Conservation (phyloP, 64 coral and sea anemone species). For the Montipora cactus region DNA sequence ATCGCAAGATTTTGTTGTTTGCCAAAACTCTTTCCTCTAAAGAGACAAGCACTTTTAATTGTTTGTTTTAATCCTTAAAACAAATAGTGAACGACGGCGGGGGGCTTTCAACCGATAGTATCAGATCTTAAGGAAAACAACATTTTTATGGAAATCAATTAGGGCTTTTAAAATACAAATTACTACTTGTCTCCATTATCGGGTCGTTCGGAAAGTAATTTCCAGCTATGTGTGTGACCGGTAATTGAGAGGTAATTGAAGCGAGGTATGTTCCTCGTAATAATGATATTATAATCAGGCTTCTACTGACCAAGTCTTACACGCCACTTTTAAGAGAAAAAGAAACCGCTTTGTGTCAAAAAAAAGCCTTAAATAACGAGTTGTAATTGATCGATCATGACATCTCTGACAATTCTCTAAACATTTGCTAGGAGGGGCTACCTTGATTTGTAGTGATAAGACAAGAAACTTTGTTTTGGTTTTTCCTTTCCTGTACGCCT, state of each 20-base stretch:
- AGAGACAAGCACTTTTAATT: conserved; percentile 87
- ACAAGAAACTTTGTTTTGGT: conserved; percentile 53
- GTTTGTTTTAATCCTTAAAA: conserved; percentile 96
- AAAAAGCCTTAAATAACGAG: conserved; percentile 29
- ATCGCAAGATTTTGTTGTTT: conserved; percentile 54
- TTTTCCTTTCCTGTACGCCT: conserved; percentile 39
- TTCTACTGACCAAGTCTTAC: conserved; percentile 3
- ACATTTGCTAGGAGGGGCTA: conserved; percentile 42
- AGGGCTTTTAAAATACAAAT: conserved; percentile 95
- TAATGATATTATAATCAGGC: conserved; percentile 87
- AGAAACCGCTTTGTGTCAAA: background rate
- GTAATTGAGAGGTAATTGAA: conserved; percentile 98
- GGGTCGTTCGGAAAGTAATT: conserved; percentile 83
- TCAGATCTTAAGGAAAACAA: conserved; percentile 86
- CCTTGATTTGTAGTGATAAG: conserved; percentile 62
- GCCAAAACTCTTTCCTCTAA: conserved; percentile 71
- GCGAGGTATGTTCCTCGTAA: conserved; percentile 78
- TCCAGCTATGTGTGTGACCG: conserved; percentile 95
- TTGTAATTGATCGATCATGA: conserved; percentile 48
- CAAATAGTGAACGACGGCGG: conserved; percentile 89
- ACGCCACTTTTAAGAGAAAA: conserved; percentile 11
- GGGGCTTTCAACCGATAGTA: conserved; percentile 92
- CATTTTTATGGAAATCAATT: conserved; percentile 98
- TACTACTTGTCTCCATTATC: conserved; percentile 83
- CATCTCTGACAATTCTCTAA: conserved; percentile 44